Evolutionary conservation across 2,888 invertebrate species (phyloP), one percentile per base, ranked within the genome.

Genomic region (Notodonta ziczac): DNA sequence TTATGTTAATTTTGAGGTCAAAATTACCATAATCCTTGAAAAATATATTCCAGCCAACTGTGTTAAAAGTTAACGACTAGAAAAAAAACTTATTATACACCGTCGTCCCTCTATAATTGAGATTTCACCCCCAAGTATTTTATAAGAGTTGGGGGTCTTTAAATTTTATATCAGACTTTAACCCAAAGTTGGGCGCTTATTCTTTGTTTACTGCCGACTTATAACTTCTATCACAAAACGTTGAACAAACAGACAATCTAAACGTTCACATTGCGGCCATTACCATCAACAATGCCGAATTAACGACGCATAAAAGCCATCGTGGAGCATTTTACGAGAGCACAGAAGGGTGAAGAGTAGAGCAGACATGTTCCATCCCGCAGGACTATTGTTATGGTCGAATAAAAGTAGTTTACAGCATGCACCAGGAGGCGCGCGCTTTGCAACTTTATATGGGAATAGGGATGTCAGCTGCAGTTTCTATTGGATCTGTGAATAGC

Each of bases 341-440:
- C 73, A 56, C 72, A 77, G 66, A 63, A 74, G 78, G 58, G 57
- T 56, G 65, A 66, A 67, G 73, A 72, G 70, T 78, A 76, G 73
- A 69, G 65, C 66, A 76, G 77, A 78, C 79, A 76, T 78, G 77
- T 74, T 72, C 71, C 62, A 73, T 74, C 83, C 77, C 80, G 58
- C 70, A 76, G 69, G 84, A 81, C 73, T 69, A 81, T 84, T 87
- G 84, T 86, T 86, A 87, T 81, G 81, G 81, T 71, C 83, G 77
- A 87, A 84, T 87, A 86, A 87, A 89, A 87, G 81, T 84, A 85
- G 82, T 87, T 88, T 85, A 83, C 84, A 85, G 74, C 78, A 67
- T 68, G 76, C 82, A 80, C 80, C 80, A 67, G 76, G 72, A 5
- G 77, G 72, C 80, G 62, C 67, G 69, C 78, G 85, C 84, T 87